A percentile compares a stretch with the other conserved stretches of the same genome.
These are phyloP conservation scores for Keiferia lycopersicella DNA, from an alignment of 2,888 invertebrate genomes.

Conservation along the genomic window DNA sequence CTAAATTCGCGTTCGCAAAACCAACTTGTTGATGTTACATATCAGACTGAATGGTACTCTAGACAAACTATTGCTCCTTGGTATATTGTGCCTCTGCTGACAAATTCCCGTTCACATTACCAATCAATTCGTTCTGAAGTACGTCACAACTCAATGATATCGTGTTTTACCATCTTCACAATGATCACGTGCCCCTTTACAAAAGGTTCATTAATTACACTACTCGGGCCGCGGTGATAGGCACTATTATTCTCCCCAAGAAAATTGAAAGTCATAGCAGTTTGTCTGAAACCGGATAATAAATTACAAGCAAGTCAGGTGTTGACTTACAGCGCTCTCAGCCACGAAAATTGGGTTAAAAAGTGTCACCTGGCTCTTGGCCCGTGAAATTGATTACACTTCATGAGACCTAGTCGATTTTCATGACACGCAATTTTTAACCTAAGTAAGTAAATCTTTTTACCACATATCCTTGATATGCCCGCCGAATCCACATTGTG, in stretches of 20 bases:
- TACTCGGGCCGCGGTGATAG: slow-evolving; percentile 15
- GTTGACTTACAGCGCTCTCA: slow-evolving; percentile 30
- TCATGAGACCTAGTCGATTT: background rate
- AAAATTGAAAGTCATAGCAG: slow-evolving; percentile 36
- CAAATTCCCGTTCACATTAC: background rate
- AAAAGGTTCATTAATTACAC: slow-evolving; percentile 4
- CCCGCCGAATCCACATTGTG: no score
- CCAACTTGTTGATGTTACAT: no score
- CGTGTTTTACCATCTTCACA: slow-evolving; percentile 10
- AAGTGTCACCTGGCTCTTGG: slow-evolving; percentile 1
- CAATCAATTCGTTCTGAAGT: background rate
- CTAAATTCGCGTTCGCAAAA: no score
- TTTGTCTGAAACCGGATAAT: slow-evolving; percentile 49
- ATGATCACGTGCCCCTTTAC: slow-evolving; percentile 13
- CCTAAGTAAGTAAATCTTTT: no score
- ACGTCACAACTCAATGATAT: slow-evolving; percentile 17
- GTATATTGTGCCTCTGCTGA: background rate
- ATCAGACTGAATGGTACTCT: no score
- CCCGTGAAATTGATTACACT: slow-evolving; percentile 15
- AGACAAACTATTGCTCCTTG: no score
- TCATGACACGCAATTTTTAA: background rate
- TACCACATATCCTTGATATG: no score
- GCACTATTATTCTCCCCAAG: slow-evolving; percentile 22
- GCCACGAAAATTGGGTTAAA: slow-evolving; percentile 22
- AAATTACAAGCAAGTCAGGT: slow-evolving; percentile 47